A percentile compares a stretch with the other conserved stretches of the same genome.
Conservation (phyloP, 2,113 vertebrate species). For the Cathartes aura region DNA sequence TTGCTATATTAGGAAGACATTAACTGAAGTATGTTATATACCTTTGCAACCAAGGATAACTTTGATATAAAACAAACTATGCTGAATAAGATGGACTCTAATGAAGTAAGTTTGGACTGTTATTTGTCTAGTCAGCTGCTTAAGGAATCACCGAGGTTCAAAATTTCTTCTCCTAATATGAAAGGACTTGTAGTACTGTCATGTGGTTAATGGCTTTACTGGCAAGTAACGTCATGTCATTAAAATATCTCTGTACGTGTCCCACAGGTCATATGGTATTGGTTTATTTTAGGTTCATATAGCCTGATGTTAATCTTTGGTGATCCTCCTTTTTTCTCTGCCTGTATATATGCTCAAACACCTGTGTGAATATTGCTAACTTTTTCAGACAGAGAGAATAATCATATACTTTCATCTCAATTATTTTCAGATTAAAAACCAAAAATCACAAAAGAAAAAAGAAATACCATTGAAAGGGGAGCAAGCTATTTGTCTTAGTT, state of each 20-base stretch:
- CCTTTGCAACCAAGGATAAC: neutral
- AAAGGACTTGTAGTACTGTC: neutral
- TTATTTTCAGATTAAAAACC: neutral
- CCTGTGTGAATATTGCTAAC: neutral
- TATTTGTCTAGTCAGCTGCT: neutral
- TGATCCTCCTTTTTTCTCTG: neutral
- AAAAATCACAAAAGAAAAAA: neutral
- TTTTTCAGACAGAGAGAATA: neutral
- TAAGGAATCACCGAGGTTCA: neutral
- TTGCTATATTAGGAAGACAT: neutral
- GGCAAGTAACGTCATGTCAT: neutral
- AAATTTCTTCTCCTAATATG: neutral
- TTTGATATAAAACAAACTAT: neutral
- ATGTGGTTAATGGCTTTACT: neutral
- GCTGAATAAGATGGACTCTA: neutral
- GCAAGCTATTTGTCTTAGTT: neutral
- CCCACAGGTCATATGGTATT: neutral
- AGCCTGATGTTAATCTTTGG: neutral
- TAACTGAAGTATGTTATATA: neutral
- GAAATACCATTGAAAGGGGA: neutral
- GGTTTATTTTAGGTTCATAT: neutral
- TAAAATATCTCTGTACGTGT: neutral
- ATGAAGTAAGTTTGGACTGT: neutral
- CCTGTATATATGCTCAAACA: neutral
- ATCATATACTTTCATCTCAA: neutral